phyloP scores from a whole-genome alignment of 2,888 invertebrate genomes.

The Chalcis sispes region DNA sequence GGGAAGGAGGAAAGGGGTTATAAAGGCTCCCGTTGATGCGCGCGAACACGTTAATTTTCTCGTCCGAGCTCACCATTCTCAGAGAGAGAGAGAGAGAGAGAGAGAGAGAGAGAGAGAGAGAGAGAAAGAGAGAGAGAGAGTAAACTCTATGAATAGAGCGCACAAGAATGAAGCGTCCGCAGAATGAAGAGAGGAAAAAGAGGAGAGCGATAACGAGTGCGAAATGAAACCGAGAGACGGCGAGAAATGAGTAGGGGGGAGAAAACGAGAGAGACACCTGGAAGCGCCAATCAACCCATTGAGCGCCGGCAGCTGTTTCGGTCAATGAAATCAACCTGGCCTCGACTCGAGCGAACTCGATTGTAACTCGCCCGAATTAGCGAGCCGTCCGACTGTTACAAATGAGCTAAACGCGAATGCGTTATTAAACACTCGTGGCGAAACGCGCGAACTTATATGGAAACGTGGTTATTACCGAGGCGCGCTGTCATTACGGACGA shows the following conservation, averaged over 20 bases:
- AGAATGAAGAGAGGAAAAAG: constrained; percentile 9
- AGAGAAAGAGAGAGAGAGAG: no score
- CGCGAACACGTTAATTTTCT: constrained; percentile 55
- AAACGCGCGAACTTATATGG: constrained; percentile 31
- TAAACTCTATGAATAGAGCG: constrained; percentile 45
- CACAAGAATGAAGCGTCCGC: background rate
- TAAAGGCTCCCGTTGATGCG: constrained; percentile 48
- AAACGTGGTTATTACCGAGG: no score
- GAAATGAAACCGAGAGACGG: constrained; percentile 16
- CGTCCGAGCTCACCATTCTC: constrained; percentile 57
- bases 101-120: no score
- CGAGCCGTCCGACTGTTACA: constrained; percentile 45
- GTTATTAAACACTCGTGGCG: constrained; percentile 39
- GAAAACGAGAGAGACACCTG: constrained; percentile 65
- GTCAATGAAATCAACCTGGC: constrained; percentile 35
- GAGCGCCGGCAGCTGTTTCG: constrained; percentile 69
- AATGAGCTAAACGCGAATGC: constrained; percentile 29
- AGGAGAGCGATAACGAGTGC: background rate
- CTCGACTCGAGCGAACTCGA: background rate
- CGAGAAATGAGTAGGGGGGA: constrained; percentile 37
- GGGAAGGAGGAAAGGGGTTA: background rate
- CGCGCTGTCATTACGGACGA: no score
- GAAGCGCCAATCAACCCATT: constrained; percentile 73
- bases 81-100: no score
- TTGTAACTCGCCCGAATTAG: constrained; percentile 30